phyloP scores from a whole-genome alignment of 1,140 invertebrate species.

The Aphelinus atriplicis region DNA sequence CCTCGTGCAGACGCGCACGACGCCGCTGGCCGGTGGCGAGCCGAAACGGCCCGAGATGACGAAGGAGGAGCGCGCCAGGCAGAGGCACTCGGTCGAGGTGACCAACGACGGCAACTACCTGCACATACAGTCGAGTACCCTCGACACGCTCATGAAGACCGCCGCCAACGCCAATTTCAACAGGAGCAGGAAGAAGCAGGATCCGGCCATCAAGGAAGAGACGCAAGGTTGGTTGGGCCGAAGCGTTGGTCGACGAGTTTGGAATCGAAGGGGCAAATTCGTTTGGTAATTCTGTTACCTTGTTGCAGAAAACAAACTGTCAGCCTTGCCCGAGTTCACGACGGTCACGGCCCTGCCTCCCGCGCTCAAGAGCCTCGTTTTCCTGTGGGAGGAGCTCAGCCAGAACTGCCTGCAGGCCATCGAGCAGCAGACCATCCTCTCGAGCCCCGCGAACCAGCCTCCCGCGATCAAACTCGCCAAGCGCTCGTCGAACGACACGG shows the following conservation, averaged over 20 bases:
- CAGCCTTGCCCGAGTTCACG: slow-evolving; percentile 62
- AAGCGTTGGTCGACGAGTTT: neutral
- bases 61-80: slow-evolving; percentile 72
- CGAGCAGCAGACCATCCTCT: slow-evolving; percentile 67
- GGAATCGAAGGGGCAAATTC: neutral
- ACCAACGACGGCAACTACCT: slow-evolving; percentile 81
- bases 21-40: slow-evolving; percentile 55
- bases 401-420: slow-evolving; percentile 75
- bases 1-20: slow-evolving; percentile 20
- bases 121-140: slow-evolving; percentile 80
- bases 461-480: slow-evolving; percentile 63
- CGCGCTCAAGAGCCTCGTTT: slow-evolving; percentile 83
- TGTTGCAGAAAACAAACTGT: slow-evolving; percentile 46
- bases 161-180: slow-evolving; percentile 79
- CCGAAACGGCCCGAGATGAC: slow-evolving; percentile 64
- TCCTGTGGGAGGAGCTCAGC: slow-evolving; percentile 91
- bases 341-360: slow-evolving; percentile 83
- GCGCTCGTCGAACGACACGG: slow-evolving; percentile 49
- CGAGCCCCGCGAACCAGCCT: slow-evolving; percentile 63
- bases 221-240: slow-evolving; percentile 38
- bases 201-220: slow-evolving; percentile 71
- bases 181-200: slow-evolving; percentile 69
- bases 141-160: slow-evolving; percentile 79
- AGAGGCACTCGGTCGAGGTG: slow-evolving; percentile 89
- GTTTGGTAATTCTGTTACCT: neutral